Evolutionary conservation across 2,888 invertebrate genomes (phyloP), one percentile per base, ranked within the genome.

Genomic region (Drosophila meridionalis): DNA sequence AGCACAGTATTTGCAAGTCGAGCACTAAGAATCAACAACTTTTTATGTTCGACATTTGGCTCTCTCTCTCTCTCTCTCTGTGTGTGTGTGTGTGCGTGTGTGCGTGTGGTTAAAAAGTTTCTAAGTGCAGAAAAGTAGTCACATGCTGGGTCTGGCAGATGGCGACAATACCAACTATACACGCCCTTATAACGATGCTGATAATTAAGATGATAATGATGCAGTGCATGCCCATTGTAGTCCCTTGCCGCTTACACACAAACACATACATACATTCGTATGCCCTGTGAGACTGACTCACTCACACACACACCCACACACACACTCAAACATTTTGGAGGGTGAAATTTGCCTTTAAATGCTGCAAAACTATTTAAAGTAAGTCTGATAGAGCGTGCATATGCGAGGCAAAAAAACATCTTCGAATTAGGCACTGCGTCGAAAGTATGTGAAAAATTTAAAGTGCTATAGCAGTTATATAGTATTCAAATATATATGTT

Each of bases 161-260:
- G 57, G 32, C 20, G 47, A 62, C 58, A 47, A 42, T 43, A 9
- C 30, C 50, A 55, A 43, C 60, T 36, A 20, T 3, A 56, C 26
- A 28, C 30, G 45, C 68, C 45, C 53, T 61, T 61, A 62, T 53
- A 69, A 69, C 52, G 63, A 57, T 57, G 67, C 63, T 43, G 59
- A 76, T 72, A 65, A 77, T 77, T 60, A 70, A 58, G 74, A 53
- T 68, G 55, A 75, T 74, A 56, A 70, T 75, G 62, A 73, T 61
- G 52, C 48, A 40, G 32, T n/a, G 58, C 56, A 53, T 57, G 11
- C 34, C 52, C 52, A 58, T 67, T 73, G 55, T 60, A 50, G 28
- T 61, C 28, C 53, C 55, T 57, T 36, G 50, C 5, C 56, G 20
- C 42, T 12, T 3, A 8, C 20, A 34, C 2, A 6, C 38, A 45